Conservation (phyloP, 2,888 invertebrate species). For the Cosmia pyralina region DNA sequence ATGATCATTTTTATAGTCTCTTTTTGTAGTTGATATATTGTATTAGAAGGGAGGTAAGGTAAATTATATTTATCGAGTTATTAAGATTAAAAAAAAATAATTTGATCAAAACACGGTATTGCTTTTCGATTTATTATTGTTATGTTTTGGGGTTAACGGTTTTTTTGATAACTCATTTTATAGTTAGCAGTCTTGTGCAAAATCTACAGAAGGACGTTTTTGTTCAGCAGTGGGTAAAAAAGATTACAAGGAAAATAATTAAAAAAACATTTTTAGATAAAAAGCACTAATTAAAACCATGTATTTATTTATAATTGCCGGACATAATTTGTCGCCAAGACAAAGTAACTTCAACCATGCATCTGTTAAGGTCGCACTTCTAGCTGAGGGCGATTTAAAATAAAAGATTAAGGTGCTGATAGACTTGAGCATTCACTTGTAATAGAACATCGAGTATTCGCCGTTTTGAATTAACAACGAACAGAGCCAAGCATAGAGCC, state of each 20-base stretch:
- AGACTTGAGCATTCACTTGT: no score
- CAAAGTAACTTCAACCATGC: constrained; percentile 21
- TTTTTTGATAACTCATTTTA: neutral
- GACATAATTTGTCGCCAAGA: constrained; percentile 13
- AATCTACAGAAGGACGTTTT: no score
- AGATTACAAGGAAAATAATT: neutral
- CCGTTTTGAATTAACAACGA: no score
- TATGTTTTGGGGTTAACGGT: neutral
- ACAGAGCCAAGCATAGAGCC: no score
- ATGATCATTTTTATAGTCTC: constrained; percentile 22
- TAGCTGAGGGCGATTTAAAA: neutral
- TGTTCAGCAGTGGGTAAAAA: no score
- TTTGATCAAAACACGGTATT: neutral
- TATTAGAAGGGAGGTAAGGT: neutral
- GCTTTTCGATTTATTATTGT: neutral
- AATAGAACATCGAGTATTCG: no score
- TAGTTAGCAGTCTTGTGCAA: no score
- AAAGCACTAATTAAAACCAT: constrained; percentile 4
- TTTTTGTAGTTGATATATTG: constrained; percentile 13
- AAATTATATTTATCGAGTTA: neutral
- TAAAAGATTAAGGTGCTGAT: neutral
- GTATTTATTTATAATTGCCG: constrained; percentile 12
- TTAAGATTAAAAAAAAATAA: neutral
- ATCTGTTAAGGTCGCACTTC: neutral
- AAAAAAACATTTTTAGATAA: neutral